Evolutionary conservation across 1,140 invertebrate genomes (phyloP).

Genomic region (Hirudo medicinalis): DNA sequence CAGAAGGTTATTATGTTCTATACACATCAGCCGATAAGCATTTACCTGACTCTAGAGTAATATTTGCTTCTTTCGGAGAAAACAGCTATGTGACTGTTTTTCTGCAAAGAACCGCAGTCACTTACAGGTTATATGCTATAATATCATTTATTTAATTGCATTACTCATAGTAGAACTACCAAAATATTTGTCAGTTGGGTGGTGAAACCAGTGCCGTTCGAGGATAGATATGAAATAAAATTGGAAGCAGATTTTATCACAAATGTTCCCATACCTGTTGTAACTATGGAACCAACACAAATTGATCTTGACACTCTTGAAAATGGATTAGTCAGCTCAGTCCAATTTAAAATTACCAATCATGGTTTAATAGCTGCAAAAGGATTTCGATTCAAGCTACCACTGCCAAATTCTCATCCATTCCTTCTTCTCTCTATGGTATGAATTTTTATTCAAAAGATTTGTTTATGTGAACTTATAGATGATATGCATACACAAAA

Average conservation of each 20-base stretch:
- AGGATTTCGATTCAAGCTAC: conserved; percentile 25
- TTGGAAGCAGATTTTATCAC: conserved; percentile 26
- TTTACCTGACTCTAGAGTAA: conserved; percentile 22
- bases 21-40: conserved; percentile 23
- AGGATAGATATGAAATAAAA: conserved; percentile 25
- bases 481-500: no score
- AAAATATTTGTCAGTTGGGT: conserved; percentile 17
- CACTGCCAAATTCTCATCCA: conserved; percentile 21
- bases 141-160: neutral
- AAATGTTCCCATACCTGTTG: conserved; percentile 23
- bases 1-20: conserved; percentile 25
- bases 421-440: conserved; percentile 24
- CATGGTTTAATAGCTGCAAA: conserved; percentile 28
- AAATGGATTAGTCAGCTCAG: conserved; percentile 15
- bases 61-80: conserved; percentile 18
- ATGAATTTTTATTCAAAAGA: neutral
- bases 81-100: conserved; percentile 23
- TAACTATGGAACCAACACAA: conserved; percentile 22
- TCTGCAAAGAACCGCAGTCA: conserved; percentile 25
- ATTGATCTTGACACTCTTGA: conserved; percentile 25
- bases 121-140: conserved; percentile 21
- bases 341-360: conserved; percentile 26
- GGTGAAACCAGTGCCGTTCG: conserved; percentile 23
- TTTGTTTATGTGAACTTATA: no score
- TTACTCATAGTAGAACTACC: neutral